These are phyloP conservation scores for Acrossocheilus wenchowensis DNA, from an alignment of 2,797 vertebrate species.

Conservation along the genomic window DNA sequence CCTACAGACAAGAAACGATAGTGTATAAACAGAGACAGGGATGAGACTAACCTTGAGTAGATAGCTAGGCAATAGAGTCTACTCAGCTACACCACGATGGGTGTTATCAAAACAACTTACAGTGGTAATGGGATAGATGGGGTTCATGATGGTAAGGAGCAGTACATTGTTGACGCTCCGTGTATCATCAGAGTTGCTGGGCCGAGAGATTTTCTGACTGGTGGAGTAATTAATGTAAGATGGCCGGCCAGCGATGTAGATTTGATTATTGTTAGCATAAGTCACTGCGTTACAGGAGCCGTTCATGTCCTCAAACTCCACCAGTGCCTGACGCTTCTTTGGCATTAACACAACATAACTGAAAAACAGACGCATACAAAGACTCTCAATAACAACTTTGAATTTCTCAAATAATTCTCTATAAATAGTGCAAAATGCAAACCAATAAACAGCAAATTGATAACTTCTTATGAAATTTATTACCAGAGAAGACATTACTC, in stretches of 20 bases:
- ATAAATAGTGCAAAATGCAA: not conserved
- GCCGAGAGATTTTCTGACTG: slow-evolving; percentile 96
- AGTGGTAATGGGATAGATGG: slow-evolving; percentile 87
- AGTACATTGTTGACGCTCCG: slow-evolving; percentile 92
- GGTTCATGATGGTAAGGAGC: slow-evolving; percentile 94
- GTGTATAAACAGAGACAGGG: slow-evolving; percentile 70
- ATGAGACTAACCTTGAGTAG: not conserved
- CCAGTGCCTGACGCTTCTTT: slow-evolving; percentile 93
- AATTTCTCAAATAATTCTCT: not conserved
- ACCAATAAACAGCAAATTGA: not conserved
- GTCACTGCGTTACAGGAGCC: slow-evolving; percentile 93
- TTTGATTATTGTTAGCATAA: slow-evolving; percentile 92
- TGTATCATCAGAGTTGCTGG: slow-evolving; percentile 89
- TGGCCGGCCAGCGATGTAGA: slow-evolving; percentile 92
- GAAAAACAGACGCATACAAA: slow-evolving; percentile 1
- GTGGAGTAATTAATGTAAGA: slow-evolving; percentile 98
- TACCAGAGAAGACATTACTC: not conserved
- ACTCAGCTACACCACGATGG: not conserved
- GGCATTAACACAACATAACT: slow-evolving; percentile 98
- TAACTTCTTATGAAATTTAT: not conserved
- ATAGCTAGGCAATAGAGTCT: not conserved
- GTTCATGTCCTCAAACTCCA: slow-evolving; percentile 92
- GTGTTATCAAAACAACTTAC: slow-evolving; percentile 63
- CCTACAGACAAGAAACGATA: slow-evolving; percentile 72
- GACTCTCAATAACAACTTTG: not conserved